phyloP scores from a whole-genome alignment of 1,140 invertebrate genomes.

The Acyrthosiphon pisum region DNA sequence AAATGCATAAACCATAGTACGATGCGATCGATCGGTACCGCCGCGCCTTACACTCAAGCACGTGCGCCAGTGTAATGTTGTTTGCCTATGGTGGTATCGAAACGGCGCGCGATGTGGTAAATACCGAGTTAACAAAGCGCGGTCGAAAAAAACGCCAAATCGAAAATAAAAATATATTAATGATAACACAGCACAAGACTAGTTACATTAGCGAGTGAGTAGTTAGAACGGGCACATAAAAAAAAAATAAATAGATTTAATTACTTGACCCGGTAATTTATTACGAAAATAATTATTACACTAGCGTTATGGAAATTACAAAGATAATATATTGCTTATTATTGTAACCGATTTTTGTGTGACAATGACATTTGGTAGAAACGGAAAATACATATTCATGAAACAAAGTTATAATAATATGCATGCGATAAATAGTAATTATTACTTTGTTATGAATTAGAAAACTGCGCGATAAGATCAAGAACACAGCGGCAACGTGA shows the following conservation, averaged over 20 bases:
- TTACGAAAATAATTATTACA: conserved; percentile 23
- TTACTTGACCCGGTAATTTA: conserved; percentile 8
- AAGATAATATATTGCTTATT: background rate
- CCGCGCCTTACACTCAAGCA: background rate
- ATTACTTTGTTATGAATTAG: conserved; percentile 26
- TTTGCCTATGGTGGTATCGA: background rate
- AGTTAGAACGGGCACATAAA: background rate
- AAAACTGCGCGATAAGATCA: conserved; percentile 17
- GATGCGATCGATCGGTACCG: background rate
- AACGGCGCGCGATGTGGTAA: background rate
- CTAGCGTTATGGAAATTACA: conserved; percentile 3
- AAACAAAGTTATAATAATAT: background rate
- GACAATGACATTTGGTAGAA: conserved; percentile 33
- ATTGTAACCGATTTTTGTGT: background rate
- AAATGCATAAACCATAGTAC: background rate
- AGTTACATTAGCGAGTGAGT: background rate
- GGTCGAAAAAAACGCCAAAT: background rate
- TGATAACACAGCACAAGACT: background rate
- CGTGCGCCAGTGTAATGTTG: background rate
- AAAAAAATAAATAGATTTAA: background rate
- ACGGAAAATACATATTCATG: conserved; percentile 41
- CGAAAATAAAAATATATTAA: background rate
- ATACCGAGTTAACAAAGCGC: background rate
- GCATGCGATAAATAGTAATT: background rate
- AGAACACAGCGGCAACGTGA: background rate